Evolutionary conservation across 2,888 invertebrate species (phyloP).

Genomic region (Dryocosmus kuriphilus): DNA sequence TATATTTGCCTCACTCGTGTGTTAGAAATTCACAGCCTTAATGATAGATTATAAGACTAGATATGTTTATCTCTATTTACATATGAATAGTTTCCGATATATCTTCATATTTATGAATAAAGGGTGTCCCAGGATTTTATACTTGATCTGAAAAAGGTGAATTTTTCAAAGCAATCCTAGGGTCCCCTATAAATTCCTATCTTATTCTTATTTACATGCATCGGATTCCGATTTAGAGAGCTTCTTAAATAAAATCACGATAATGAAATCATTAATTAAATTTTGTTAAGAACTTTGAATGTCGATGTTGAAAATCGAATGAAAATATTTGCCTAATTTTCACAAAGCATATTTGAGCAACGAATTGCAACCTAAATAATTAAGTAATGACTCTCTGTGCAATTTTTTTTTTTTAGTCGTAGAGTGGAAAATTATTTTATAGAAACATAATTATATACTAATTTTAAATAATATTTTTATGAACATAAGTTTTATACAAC

Average conservation of each 20-base stretch:
- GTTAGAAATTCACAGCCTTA: conserved; percentile 71
- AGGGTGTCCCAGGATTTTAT: conserved; percentile 8
- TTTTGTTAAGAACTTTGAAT: not conserved
- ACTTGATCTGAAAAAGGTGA: not conserved
- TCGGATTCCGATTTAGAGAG: too few relatives aligned
- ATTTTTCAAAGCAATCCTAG: not conserved
- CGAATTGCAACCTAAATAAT: conserved; percentile 13
- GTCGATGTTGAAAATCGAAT: not conserved
- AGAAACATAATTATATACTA: not conserved
- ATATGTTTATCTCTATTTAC: conserved; percentile 38
- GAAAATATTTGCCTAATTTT: not conserved
- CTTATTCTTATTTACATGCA: not conserved
- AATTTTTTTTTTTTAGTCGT: not conserved
- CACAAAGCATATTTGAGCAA: not conserved
- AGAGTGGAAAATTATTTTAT: not conserved
- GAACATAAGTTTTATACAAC: not conserved
- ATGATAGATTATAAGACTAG: conserved; percentile 44
- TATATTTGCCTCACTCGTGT: conserved; percentile 60
- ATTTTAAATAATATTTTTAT: not conserved
- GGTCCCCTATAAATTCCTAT: not conserved
- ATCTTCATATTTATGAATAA: conserved; percentile 12
- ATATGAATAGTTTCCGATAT: conserved; percentile 20
- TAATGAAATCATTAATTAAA: not conserved
- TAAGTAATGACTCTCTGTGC: not conserved
- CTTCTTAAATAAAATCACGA: too few relatives aligned